Evolutionary conservation across 1,140 invertebrate genomes (phyloP), one percentile per base, ranked within the genome.

Genomic region (Maniola jurtina): DNA sequence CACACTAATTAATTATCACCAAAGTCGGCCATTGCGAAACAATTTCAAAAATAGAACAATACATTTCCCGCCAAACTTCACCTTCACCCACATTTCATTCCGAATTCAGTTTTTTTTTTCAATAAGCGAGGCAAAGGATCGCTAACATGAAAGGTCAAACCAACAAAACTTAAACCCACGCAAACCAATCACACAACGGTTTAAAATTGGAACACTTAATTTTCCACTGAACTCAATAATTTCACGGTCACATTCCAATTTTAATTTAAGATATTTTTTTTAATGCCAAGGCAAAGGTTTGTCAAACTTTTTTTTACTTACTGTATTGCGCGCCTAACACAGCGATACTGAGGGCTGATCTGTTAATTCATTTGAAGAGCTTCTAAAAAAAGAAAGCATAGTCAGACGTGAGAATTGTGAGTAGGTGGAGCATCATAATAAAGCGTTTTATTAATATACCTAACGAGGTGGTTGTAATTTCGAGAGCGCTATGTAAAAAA

Each of bases 321-420:
- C 82, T 75, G 79, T 79, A 77, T 75, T 84, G 81, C 84, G 83
- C 85, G 83, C 81, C 76, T 79, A 82, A 75, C 76, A 69, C 73
- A 79, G 79, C 76, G 61, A 71, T 72, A 86, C 84, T 83, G 78
- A 61, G 72, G 61, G 62, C 60, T 71, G 59, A 70, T 73, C 66
- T 58, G 60, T 74, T 68, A 74, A 72, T 77, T 76, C 76, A 72
- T 75, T 76, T 71, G 85, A 81, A 84, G 76, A 82, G 82, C 74
- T 84, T 52, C 85, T 88, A 88, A 81, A 86, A 88, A 84, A 86
- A 88, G 85, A 81, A 69, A 57, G 63, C 59, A 80, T 79, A 84
- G 71, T 85, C 80, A 84, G 72, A 77, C 63, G 72, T 48, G 66
- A 77, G 72, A 67, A 59, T 59, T 72, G 55, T 68, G 58, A 67